Evolutionary conservation across 2,888 invertebrate species (phyloP), one percentile per base, ranked within the genome.

Genomic region (Cetonia aurata): DNA sequence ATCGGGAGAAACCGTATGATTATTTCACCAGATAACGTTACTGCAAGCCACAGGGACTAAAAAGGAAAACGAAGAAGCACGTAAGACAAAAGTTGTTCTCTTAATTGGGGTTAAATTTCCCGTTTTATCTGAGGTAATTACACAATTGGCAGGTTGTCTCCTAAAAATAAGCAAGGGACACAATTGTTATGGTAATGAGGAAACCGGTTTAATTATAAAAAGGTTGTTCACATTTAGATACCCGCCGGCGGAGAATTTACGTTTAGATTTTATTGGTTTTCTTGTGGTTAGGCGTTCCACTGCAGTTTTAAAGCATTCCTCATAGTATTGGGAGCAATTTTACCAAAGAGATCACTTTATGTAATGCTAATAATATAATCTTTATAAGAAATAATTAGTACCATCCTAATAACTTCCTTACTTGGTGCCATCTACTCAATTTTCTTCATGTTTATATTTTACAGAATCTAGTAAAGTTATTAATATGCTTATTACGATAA

Each of bases 101-200:
- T 55, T 67, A 57, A 48, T 57, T 48, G 48, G 57, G 55, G 57
- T 67, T 57, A 67, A 56, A 56, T 67, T 57, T 67, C 55, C 55
- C 48, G 57, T 56, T 53, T 56, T 67, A 48, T 65, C 62, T 46
- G 37, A 50, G 62, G 62, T 82, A 83, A 83, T 82, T 82, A 80
- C 80, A 81, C 82, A 83, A 83, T 84, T 84, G 83, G 83, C 83
- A 84, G 84, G 83, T 83, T 82, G 83, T 83, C 83, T 82, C 80
- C 79, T 80, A 77, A 80, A 79, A 77, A 65, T 55, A 55, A 62
- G 76, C 77, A 77, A 77, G 79, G 80, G 80, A 81, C 81, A 82
- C 83, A 83, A 84, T 84, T 84, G 84, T 84, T 84, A 84, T 84
- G 84, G 80, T 83, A 84, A 84, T 83, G 80, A 77, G 72, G 73